phyloP scores from a whole-genome alignment of 1,140 invertebrate species.

The Drosophila nigrodunni region DNA sequence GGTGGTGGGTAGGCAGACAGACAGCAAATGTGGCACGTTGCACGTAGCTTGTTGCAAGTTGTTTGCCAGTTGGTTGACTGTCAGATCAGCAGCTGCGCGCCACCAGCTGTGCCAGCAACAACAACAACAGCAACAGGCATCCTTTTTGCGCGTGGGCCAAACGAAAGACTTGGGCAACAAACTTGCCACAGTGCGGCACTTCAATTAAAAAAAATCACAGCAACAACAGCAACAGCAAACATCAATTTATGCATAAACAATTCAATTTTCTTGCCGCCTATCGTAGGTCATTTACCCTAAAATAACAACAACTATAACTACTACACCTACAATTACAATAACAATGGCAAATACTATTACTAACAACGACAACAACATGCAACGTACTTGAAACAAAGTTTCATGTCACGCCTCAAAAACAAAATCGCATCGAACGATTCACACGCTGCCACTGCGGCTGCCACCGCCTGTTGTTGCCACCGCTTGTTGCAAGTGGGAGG shows the following conservation, averaged over 20 bases:
- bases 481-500: no score
- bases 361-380: constrained; percentile 1
- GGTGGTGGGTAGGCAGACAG: constrained; percentile 2
- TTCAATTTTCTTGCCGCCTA: constrained; percentile 67
- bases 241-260: constrained; percentile 79
- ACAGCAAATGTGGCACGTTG: neutral
- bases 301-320: constrained; percentile 8
- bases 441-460: constrained; percentile 52
- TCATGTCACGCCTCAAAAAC: constrained; percentile 71
- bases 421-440: constrained; percentile 58
- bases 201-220: constrained; percentile 42
- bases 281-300: constrained; percentile 70
- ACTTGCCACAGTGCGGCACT: constrained; percentile 53
- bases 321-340: constrained; percentile 3
- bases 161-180: constrained; percentile 53
- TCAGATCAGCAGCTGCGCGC: constrained; percentile 34
- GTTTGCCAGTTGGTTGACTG: constrained; percentile 31
- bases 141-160: constrained; percentile 42
- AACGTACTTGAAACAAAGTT: constrained; percentile 49
- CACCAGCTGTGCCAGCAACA: constrained; percentile 33
- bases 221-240: constrained; percentile 21
- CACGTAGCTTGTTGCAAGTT: constrained; percentile 28
- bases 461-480: constrained; percentile 2
- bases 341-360: neutral
- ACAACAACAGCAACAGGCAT: constrained; percentile 12